phyloP scores from a whole-genome alignment of 2,797 vertebrate species.

The Sphenodon punctatus region DNA sequence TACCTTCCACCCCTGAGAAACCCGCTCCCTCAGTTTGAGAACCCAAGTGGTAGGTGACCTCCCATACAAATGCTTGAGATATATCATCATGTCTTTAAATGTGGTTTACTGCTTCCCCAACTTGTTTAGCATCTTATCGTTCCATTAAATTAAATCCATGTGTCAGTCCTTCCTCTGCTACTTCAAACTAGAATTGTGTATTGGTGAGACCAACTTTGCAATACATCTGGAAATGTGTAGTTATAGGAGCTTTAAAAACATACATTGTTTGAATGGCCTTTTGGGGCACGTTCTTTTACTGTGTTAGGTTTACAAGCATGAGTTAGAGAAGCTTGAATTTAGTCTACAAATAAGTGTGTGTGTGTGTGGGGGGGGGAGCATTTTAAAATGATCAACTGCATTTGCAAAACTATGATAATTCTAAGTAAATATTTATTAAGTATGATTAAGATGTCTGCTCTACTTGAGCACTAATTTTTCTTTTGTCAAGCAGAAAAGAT shows the following conservation, averaged over 20 bases:
- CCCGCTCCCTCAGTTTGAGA: no score
- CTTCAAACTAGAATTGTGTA: neutral
- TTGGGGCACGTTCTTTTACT: neutral
- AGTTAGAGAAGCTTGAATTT: neutral
- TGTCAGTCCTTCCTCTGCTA: no score
- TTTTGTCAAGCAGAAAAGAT: neutral
- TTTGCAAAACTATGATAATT: neutral
- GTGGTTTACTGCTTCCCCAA: no score
- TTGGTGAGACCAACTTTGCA: neutral
- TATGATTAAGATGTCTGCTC: constrained; percentile 17
- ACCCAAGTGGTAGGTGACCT: no score
- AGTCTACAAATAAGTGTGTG: neutral
- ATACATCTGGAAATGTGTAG: neutral
- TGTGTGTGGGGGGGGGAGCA: no score
- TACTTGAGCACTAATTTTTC: neutral
- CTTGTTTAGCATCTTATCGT: no score
- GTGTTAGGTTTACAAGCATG: neutral
- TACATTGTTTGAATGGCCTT: neutral
- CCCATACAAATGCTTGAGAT: no score
- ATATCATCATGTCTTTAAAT: no score
- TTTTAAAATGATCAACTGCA: neutral
- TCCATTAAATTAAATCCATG: no score
- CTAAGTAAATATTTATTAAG: constrained; percentile 9
- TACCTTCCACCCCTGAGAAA: no score
- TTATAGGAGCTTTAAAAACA: neutral